Base-by-base conservation (phyloP, 2,113 vertebrate genomes). In the Cyprinodon tularosa region DNA sequence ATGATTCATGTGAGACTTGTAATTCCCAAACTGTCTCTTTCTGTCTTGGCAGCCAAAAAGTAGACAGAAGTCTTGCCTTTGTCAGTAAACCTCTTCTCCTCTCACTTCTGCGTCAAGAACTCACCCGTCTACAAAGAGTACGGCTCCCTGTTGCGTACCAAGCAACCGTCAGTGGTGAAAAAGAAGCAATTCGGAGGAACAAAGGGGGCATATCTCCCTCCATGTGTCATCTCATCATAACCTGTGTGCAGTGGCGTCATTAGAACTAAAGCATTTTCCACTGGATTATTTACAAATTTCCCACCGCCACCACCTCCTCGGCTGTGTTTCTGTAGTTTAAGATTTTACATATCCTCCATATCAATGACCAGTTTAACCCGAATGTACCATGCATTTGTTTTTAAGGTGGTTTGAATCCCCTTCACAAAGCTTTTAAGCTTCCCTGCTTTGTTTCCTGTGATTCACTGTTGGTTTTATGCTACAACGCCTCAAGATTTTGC, bases 1-100 rank as follows among this genome's bases (percentile, higher is more conserved):
- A 79, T 91, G 84, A 93, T 89, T 93, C 88, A 93, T 80, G 68
- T 70, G 71, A 77, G 81, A 81, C 77, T 68, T 80, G 76, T 82
- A 88, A 89, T 90, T 93, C 82, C 69, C 84, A 84, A 42, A 61
- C 76, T 68, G 61, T 61, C 76, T 84, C 66, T 82, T 84, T 84
- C 84, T 72, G 61, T 72, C 47, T 59, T 22, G 62, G 79, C 48
- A 71, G 84, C 86, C 90, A 86, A 92, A 29, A 92, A 89, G 88
- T 89, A 90, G 88, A 88, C 84, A 80, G 69, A 85, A 42, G 68
- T 48, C 37, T 29, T 76, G 44, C 76, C 72, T 88, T 78, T 79
- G 79, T 87, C 90, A 91, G 81, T 85, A 89, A 83, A 84, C 48
- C 66, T 62, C 78, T 65, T 47, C 81, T 50, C 44, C 70, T 71